Evolutionary conservation across 2,888 invertebrate species (phyloP).

Genomic region (Bellardia bayeri): DNA sequence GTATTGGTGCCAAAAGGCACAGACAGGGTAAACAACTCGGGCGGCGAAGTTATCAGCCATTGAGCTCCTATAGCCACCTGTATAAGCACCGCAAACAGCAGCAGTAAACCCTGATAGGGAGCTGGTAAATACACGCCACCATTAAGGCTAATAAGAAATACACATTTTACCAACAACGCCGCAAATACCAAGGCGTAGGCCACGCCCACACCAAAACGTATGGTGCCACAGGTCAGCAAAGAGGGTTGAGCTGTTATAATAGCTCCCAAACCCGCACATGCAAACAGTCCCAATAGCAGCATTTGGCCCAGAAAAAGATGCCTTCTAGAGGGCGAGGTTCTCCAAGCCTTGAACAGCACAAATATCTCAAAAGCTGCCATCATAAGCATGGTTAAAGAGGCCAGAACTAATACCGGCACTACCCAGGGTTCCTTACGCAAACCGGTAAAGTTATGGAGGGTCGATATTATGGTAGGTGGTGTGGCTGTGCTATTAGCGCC

Average conservation of each 20-base stretch:
- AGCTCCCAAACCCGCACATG: slow-evolving; percentile 92
- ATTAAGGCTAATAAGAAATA: slow-evolving; percentile 95
- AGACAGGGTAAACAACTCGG: slow-evolving; percentile 85
- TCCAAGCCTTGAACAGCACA: slow-evolving; percentile 93
- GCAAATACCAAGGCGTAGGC: slow-evolving; percentile 95
- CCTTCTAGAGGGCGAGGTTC: slow-evolving; percentile 92
- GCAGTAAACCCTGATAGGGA: slow-evolving; percentile 94
- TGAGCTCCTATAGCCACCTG: slow-evolving; percentile 94
- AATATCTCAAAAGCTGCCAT: slow-evolving; percentile 95
- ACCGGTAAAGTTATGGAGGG: slow-evolving; percentile 79
- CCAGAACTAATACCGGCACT: slow-evolving; percentile 93
- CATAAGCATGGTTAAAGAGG: slow-evolving; percentile 92
- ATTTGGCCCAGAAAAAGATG: slow-evolving; percentile 95
- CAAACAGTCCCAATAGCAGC: slow-evolving; percentile 92
- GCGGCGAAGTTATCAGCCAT: slow-evolving; percentile 93
- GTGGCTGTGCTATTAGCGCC: slow-evolving; percentile 65
- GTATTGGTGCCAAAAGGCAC: slow-evolving; percentile 81
- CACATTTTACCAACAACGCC: slow-evolving; percentile 96
- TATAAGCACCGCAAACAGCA: slow-evolving; percentile 95
- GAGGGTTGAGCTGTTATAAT: slow-evolving; percentile 92
- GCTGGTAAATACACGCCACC: slow-evolving; percentile 96
- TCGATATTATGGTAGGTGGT: slow-evolving; percentile 80
- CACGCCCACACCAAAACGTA: slow-evolving; percentile 92
- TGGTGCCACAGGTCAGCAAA: slow-evolving; percentile 91
- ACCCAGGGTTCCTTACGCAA: slow-evolving; percentile 94